These are phyloP conservation scores for Castor canadensis DNA, from an alignment of 2,113 vertebrate species.

Conservation along the genomic window DNA sequence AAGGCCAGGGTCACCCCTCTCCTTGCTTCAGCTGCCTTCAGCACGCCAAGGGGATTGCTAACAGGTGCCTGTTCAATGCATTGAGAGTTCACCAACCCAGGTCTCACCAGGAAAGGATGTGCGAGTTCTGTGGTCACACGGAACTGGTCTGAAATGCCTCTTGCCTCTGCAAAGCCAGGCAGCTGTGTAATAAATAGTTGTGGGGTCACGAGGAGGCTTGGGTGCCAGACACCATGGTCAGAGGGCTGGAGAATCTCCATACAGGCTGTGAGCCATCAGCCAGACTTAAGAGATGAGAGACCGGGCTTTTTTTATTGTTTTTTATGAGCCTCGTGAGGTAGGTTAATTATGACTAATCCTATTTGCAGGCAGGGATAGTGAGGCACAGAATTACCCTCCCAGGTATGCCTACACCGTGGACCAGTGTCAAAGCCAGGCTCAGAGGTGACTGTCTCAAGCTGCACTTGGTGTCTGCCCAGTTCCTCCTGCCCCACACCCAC, in stretches of 20 bases:
- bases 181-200: not conserved
- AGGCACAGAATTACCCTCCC: conserved; percentile 54
- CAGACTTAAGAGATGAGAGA: not conserved
- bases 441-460: not conserved
- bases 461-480: not conserved
- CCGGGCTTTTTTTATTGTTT: not conserved
- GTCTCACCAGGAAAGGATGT: not conserved
- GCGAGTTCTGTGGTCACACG: not conserved
- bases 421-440: not conserved
- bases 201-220: not conserved
- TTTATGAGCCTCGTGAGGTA: not conserved
- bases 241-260: not conserved
- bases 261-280: not conserved
- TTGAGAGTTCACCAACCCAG: too few species aligned
- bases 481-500: not conserved
- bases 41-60: not conserved
- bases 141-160: not conserved
- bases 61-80: not conserved
- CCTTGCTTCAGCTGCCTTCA: not conserved
- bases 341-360: conserved; percentile 22
- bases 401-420: not conserved
- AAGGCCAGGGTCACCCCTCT: not conserved
- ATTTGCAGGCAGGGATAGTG: conserved; percentile 5
- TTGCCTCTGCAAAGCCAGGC: not conserved
- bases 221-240: not conserved